Conservation (phyloP, 2,888 invertebrate species). For the Mesochorus sp. region DNA sequence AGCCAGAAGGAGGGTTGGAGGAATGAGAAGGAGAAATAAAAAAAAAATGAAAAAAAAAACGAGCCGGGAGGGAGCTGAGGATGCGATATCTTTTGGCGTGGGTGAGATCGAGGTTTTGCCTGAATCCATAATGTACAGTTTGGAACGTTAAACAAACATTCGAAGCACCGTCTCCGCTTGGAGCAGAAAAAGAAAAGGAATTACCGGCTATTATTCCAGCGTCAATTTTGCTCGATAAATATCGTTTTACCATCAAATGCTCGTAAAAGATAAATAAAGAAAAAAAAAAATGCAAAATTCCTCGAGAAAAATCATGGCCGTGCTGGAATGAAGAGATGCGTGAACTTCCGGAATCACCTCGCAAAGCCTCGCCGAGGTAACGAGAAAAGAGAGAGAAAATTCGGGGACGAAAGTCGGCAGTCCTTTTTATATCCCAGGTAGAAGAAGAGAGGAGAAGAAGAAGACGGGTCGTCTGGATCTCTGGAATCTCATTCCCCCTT, state of each 20-base stretch:
- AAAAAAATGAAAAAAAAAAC: too few species aligned
- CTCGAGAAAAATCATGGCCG: too few species aligned
- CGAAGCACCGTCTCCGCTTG: constrained; percentile 9
- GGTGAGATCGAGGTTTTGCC: constrained; percentile 34
- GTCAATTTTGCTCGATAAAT: too few species aligned
- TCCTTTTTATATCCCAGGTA: constrained; percentile 26
- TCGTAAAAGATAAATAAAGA: too few species aligned
- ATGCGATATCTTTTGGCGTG: constrained; percentile 18
- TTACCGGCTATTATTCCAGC: background rate
- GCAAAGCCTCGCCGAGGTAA: background rate
- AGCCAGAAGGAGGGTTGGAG: background rate
- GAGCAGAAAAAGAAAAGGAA: background rate
- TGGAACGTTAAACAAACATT: constrained; percentile 66
- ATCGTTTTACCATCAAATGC: too few species aligned
- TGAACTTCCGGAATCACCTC: too few species aligned
- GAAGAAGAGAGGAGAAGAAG: background rate
- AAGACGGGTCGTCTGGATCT: constrained; percentile 4
- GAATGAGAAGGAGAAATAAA: constrained; percentile 7
- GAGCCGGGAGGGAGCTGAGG: background rate
- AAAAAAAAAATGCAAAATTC: too few species aligned
- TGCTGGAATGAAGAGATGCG: too few species aligned
- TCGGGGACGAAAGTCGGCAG: background rate
- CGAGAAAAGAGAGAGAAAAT: constrained; percentile 28
- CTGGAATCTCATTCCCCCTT: constrained; percentile 41
- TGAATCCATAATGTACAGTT: constrained; percentile 61